Evolutionary conservation across 2,113 vertebrate genomes (phyloP).

Genomic region (Baryphthengus martii): DNA sequence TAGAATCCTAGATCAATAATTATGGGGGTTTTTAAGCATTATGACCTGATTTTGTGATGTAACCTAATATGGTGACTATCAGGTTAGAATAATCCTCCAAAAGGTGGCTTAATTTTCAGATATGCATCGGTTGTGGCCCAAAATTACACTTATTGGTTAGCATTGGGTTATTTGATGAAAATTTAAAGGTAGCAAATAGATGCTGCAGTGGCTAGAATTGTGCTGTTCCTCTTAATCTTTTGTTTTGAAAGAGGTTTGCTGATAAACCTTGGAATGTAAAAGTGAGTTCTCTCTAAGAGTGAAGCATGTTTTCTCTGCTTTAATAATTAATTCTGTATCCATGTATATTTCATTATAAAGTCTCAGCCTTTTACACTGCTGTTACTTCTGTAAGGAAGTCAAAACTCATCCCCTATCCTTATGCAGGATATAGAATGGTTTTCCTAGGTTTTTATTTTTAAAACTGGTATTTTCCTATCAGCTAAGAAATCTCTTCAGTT

Average conservation of each 20-base stretch:
- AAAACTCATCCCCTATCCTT: neutral
- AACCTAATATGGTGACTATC: neutral
- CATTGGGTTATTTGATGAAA: neutral
- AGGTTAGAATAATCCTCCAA: neutral
- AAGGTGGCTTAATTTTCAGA: neutral
- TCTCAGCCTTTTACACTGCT: neutral
- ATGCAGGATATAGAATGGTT: neutral
- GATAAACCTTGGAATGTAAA: neutral
- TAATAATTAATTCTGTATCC: conserved; percentile 24
- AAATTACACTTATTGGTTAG: neutral
- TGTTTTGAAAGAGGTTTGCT: neutral
- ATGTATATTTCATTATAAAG: conserved; percentile 21
- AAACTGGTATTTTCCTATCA: neutral
- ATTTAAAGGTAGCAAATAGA: neutral
- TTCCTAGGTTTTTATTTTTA: neutral
- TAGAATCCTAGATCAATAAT: neutral
- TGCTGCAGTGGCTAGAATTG: neutral
- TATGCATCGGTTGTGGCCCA: neutral
- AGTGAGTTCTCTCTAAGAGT: neutral
- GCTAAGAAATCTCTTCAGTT: neutral
- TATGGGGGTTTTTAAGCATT: neutral
- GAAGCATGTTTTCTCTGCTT: conserved; percentile 1
- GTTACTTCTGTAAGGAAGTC: neutral
- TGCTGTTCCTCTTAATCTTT: neutral
- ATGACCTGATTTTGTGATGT: neutral